Percentiles rank a stretch among this genome's conserved stretches.
phyloP scores from a whole-genome alignment of 2,113 vertebrate species.

The Dipodomys spectabilis region DNA sequence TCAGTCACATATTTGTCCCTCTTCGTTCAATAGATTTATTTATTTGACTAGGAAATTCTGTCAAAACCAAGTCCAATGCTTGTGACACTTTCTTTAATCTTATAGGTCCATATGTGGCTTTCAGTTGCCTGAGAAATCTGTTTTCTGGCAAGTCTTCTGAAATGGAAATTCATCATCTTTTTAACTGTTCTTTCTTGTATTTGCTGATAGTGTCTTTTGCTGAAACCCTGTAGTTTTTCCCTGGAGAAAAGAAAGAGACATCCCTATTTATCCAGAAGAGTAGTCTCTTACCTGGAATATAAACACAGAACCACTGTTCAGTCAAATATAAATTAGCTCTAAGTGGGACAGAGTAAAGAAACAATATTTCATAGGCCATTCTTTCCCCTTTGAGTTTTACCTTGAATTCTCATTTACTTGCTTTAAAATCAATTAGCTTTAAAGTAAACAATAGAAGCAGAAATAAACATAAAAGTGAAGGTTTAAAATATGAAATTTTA shows the following conservation, averaged over 20 bases:
- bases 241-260: neutral
- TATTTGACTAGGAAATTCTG: neutral
- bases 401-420: conserved; percentile 47
- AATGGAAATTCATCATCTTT: conserved; percentile 51
- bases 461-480: neutral
- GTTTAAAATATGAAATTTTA: conserved; percentile 33
- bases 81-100: conserved; percentile 35
- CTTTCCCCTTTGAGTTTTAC: conserved; percentile 30
- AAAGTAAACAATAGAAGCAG: neutral
- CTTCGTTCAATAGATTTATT: neutral
- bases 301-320: neutral
- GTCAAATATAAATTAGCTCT: conserved; percentile 19
- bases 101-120: conserved; percentile 6
- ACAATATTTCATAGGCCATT: neutral
- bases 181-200: neutral
- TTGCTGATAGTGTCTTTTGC: conserved; percentile 3
- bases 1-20: neutral
- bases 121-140: conserved; percentile 34
- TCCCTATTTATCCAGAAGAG: neutral
- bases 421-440: conserved; percentile 30
- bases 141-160: conserved; percentile 44
- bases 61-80: neutral
- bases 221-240: neutral
- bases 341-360: neutral
- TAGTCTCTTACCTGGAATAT: conserved; percentile 9